phyloP scores from a whole-genome alignment of 1,140 invertebrate genomes.

The Zaprionus inermis region DNA sequence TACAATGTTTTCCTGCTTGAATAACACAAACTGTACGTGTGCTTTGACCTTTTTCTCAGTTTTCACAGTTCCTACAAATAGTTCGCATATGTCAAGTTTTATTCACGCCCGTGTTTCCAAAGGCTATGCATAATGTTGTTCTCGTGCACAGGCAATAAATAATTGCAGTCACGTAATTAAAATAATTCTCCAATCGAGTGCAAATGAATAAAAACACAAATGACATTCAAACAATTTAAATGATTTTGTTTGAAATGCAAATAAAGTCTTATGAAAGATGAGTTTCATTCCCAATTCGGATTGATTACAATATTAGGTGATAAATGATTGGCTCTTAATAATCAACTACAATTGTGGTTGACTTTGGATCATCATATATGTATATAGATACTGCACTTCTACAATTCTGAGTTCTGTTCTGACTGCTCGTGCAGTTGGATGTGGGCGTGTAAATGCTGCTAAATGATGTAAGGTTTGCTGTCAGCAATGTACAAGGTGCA shows the following conservation, averaged over 20 bases:
- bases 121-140: constrained; percentile 16
- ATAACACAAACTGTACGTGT: constrained; percentile 6
- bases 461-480: constrained; percentile 24
- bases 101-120: neutral
- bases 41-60: constrained; percentile 8
- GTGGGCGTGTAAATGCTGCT: constrained; percentile 1
- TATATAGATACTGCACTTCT: neutral
- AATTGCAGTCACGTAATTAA: constrained; percentile 33
- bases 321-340: constrained; percentile 5
- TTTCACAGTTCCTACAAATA: constrained; percentile 1
- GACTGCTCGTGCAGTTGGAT: neutral
- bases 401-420: neutral
- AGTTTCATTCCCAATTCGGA: neutral
- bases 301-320: constrained; percentile 8
- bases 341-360: constrained; percentile 9
- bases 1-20: neutral
- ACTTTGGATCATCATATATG: constrained; percentile 11
- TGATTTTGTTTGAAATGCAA: constrained; percentile 25
- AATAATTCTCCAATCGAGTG: constrained; percentile 23
- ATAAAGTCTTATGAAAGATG: constrained; percentile 15
- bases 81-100: constrained; percentile 1
- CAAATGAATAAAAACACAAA: constrained; percentile 17
- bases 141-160: constrained; percentile 9
- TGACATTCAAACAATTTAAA: constrained; percentile 56
- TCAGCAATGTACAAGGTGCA: constrained; percentile 12